Base-by-base conservation (phyloP, 1,140 invertebrate genomes). In the Notospermus geniculatus region DNA sequence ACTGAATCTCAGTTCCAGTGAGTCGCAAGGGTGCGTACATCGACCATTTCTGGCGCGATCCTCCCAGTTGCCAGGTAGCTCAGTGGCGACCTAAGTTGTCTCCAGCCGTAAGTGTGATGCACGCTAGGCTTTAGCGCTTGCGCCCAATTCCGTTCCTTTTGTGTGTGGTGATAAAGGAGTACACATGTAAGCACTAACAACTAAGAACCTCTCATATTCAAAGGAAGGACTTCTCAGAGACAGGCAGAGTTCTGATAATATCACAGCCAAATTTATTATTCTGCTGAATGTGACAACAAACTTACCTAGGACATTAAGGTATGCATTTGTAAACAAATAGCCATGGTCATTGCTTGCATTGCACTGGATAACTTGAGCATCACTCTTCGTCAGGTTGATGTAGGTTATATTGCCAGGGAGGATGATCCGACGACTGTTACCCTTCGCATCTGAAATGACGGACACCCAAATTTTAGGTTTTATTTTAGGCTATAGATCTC, bases 261-360 rank as follows among this genome's bases (percentile, higher is more conserved):
- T 7, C 57, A 58, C 30, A 30, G 15, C 5, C 19, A n/a, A 15
- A 25, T 11, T 55, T n/a, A 5, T 54, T 15, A 59, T 59, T 22
- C 17, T 23, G 9, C 39, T 15, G 9, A 22, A 1, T 39, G 36
- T n/a, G n/a, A 39, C 15, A 1, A 15, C 27, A 25, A 9, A 77
- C 82, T 80, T 79, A 89, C 88, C 88, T 67, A 95, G 83, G 7
- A 99, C 96, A 83, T 99, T 99, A 5, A 99, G 87, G 75, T 92
- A 98, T 45, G 97, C 92, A 85, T 99, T 95, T 75, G 94, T 93
- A 82, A 96, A 99, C 15, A 97, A 92, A 81, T 98, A 99, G 30
- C 97, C 97, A 67, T 94, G 85, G n/a, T 89, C 90, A 80, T 98
- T 99, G 61, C 95, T 97, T 0, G 95, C 96, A 83, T 99, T 99